Evolutionary conservation across 2,888 invertebrate genomes (phyloP).

Genomic region (Meiosimyza platycephala): DNA sequence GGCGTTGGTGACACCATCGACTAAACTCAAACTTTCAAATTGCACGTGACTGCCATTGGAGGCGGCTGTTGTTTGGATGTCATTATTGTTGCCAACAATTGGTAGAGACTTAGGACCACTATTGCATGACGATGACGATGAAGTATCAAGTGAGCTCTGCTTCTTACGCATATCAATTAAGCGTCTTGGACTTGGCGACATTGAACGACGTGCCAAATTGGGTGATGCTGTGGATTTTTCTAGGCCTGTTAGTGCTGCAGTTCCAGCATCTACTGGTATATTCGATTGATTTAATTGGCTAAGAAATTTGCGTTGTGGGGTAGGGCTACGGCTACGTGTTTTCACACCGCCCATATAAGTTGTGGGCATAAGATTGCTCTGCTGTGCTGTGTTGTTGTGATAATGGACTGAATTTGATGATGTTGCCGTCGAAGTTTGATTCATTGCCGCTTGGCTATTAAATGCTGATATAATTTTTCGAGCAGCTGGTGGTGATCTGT

Average conservation of each 20-base stretch:
- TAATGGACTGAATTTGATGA: conserved; percentile 37
- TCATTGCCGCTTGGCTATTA: conserved; percentile 46
- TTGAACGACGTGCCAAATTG: conserved; percentile 61
- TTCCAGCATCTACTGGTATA: conserved; percentile 1
- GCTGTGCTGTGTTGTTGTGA: conserved; percentile 41
- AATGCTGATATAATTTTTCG: conserved; percentile 58
- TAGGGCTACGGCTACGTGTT: conserved; percentile 70
- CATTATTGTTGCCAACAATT: conserved; percentile 39
- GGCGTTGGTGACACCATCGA: conserved; percentile 25
- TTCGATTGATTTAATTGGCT: conserved; percentile 54
- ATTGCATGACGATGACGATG: conserved; percentile 45
- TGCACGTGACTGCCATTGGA: conserved; percentile 48
- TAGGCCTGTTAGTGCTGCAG: not conserved
- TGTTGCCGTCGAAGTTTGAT: conserved; percentile 40
- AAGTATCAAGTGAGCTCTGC: conserved; percentile 58
- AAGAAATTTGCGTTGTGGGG: conserved; percentile 68
- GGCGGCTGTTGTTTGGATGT: not conserved
- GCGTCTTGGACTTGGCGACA: conserved; percentile 66
- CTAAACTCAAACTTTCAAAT: conserved; percentile 48
- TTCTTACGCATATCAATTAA: conserved; percentile 64
- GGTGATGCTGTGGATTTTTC: conserved; percentile 49
- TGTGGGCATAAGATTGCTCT: conserved; percentile 51
- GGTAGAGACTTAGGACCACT: conserved; percentile 58
- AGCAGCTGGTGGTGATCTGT: conserved; percentile 65
- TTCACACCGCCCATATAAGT: conserved; percentile 52